These are phyloP conservation scores for Gopherus flavomarginatus DNA, from an alignment of 2,113 vertebrate genomes.

Conservation along the genomic window DNA sequence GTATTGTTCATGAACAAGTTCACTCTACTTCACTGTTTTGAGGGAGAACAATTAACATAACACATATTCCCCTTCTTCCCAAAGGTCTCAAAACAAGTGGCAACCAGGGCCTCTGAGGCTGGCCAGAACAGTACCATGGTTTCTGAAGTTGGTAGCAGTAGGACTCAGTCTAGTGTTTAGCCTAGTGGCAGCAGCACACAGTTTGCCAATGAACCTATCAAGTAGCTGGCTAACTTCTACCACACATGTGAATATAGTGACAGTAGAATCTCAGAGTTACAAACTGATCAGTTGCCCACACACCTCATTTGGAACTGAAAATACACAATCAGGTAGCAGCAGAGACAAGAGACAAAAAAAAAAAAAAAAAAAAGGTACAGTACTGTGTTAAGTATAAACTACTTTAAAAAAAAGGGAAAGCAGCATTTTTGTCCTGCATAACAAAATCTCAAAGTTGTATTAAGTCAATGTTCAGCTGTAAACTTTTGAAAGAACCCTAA, in stretches of 20 bases:
- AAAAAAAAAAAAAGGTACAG: no score
- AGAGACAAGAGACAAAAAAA: no score
- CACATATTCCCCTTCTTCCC: not conserved
- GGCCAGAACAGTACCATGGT: not conserved
- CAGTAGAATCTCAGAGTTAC: no score
- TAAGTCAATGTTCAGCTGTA: no score
- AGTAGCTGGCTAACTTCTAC: not conserved
- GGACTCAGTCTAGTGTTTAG: not conserved
- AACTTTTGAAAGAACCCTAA: no score
- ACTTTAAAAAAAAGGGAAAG: no score
- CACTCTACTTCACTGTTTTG: not conserved
- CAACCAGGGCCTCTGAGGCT: not conserved
- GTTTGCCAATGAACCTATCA: not conserved
- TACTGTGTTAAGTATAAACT: no score
- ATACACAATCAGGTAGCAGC: no score
- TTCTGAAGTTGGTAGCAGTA: not conserved
- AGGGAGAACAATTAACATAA: not conserved
- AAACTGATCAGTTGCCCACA: no score
- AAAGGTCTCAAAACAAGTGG: not conserved
- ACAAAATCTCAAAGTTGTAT: no score
- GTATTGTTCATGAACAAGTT: not conserved
- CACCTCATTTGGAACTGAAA: no score
- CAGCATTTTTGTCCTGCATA: no score
- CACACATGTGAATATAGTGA: not conserved
- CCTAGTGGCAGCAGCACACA: not conserved